These are phyloP conservation scores for Calypte anna DNA, from an alignment of 2,113 vertebrate genomes.

Conservation along the genomic window DNA sequence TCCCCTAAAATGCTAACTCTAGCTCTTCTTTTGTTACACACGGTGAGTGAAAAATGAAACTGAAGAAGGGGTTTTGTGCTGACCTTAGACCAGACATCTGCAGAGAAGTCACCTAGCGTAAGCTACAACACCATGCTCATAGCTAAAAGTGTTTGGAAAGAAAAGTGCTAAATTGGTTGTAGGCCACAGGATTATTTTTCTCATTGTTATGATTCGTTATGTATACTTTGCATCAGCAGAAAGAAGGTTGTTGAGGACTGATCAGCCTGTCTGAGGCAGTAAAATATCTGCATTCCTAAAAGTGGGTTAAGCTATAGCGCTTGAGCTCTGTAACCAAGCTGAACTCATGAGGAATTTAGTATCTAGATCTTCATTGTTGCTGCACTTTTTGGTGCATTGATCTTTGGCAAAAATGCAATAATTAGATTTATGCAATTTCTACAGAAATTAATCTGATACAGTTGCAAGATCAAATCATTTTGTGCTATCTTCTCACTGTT, in stretches of 20 bases:
- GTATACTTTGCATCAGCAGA: neutral
- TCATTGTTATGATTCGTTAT: neutral
- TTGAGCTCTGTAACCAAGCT: neutral
- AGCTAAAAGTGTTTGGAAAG: neutral
- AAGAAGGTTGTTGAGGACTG: neutral
- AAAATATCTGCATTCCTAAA: neutral
- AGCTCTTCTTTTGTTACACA: conserved; percentile 46
- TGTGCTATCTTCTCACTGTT: neutral
- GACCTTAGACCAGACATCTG: conserved; percentile 49
- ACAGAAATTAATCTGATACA: neutral
- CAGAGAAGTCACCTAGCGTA: neutral
- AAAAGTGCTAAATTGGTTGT: neutral
- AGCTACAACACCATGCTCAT: neutral
- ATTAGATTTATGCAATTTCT: neutral
- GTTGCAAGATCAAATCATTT: neutral
- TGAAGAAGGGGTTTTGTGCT: conserved; percentile 42
- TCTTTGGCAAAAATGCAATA: neutral
- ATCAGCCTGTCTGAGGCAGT: neutral
- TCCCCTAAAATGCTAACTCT: conserved; percentile 23
- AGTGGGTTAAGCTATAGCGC: neutral
- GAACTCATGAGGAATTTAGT: neutral
- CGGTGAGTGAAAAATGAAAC: conserved; percentile 40
- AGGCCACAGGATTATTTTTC: neutral
- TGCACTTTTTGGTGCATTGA: neutral
- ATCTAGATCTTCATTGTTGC: neutral